Evolutionary conservation across 2,888 invertebrate genomes (phyloP).

Genomic region (Spilosoma lubricipeda): DNA sequence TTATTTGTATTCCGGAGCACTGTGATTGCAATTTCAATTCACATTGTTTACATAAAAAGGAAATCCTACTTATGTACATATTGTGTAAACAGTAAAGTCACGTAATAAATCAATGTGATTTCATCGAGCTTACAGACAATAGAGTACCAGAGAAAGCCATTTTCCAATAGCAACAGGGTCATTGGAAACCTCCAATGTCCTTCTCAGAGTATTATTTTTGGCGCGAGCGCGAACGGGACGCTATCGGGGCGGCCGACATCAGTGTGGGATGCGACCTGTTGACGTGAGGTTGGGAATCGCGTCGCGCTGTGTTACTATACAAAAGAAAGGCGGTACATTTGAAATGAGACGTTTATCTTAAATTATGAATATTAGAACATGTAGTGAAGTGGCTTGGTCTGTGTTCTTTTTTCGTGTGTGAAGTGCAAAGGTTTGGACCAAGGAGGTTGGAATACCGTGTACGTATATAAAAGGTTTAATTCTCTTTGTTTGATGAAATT

Average conservation of each 20-base stretch:
- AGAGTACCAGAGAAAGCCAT: conserved; percentile 73
- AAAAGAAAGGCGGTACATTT: conserved; percentile 63
- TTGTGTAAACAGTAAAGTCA: conserved; percentile 25
- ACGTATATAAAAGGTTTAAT: conserved; percentile 17
- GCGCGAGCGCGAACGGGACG: conserved; percentile 79
- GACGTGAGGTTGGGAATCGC: conserved; percentile 77
- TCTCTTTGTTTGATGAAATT: background rate
- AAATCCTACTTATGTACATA: conserved; percentile 5
- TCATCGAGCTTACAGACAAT: conserved; percentile 61
- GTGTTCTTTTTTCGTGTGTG: conserved; percentile 32
- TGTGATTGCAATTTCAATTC: background rate
- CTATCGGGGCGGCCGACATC: conserved; percentile 63
- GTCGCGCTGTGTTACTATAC: conserved; percentile 52
- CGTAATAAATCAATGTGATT: conserved; percentile 62
- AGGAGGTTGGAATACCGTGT: conserved; percentile 25
- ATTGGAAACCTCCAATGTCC: conserved; percentile 77
- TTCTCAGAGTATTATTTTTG: conserved; percentile 82
- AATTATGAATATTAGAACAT: conserved; percentile 33
- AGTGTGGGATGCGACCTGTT: conserved; percentile 85
- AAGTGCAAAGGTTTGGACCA: conserved; percentile 28
- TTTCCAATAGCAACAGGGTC: conserved; percentile 80
- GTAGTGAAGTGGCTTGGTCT: conserved; percentile 29
- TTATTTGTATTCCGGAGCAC: background rate
- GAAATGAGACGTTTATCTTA: conserved; percentile 56
- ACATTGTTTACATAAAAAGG: conserved; percentile 8